These are phyloP conservation scores for Myiagra hebetior DNA, from an alignment of 2,113 vertebrate genomes.

Conservation along the genomic window DNA sequence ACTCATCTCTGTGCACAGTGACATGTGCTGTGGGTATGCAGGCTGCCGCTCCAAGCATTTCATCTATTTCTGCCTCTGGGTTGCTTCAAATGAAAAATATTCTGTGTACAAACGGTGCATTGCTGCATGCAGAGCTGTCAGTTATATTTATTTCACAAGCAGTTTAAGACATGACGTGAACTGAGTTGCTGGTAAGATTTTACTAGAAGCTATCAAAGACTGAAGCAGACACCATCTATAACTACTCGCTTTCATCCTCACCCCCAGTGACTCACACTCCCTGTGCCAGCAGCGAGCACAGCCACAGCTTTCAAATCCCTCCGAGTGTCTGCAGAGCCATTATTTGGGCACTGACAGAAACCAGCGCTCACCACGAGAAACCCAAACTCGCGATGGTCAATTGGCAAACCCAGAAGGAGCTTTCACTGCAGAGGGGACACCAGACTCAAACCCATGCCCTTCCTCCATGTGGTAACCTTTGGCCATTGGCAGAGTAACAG, in stretches of 20 bases:
- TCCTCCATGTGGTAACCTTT: background rate
- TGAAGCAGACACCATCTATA: background rate
- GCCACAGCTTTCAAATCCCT: background rate
- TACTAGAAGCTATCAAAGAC: background rate
- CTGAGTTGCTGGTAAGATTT: background rate
- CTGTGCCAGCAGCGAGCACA: background rate
- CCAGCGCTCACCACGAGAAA: background rate
- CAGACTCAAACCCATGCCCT: background rate
- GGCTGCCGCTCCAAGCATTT: background rate
- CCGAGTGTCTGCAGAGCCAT: fast-evolving
- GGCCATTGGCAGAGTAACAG: background rate
- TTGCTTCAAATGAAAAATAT: background rate
- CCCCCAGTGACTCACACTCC: background rate
- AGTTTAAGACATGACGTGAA: background rate
- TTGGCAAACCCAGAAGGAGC: background rate
- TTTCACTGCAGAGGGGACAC: background rate
- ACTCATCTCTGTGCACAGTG: background rate
- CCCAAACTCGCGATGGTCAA: fast-evolving
- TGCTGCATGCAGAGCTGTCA: background rate
- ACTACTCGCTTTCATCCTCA: background rate
- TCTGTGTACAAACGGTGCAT: background rate
- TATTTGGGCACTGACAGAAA: background rate
- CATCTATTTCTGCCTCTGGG: background rate
- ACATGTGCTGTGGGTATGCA: background rate
- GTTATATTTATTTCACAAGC: slow-evolving; percentile 11